Evolutionary conservation across 35 echinoderm and acorn worm species (phyloP), one percentile per base, ranked within the genome.

Genomic region (Apostichopus japonicus): DNA sequence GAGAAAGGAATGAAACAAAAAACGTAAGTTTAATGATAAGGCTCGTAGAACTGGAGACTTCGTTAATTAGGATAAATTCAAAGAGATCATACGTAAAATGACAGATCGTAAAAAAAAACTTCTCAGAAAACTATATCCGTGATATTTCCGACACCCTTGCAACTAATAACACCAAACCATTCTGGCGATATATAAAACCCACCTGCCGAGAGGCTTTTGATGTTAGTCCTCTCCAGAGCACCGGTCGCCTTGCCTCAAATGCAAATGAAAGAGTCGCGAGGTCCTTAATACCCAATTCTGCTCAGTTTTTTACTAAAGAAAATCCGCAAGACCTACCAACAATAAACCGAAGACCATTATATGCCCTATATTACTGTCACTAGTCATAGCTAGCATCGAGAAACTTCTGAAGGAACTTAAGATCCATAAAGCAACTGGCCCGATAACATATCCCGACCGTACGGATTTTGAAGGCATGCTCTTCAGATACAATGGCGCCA

Each of bases 171-270:
- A 56, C 83, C 44, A 87, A 79, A 88, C 90, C 94, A 15, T 71
- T 92, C 83, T 95, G 91, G 90, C 92, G 77, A 22, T 95, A 92
- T 77, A 92, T 95, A n/a, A 92, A 92, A 61, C 44, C 79, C 16
- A 92, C 57, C 17, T 61, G 84, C 77, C 90, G 87, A 54, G 72
- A 92, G 15, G 83, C 19, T 87, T 92, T 78, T 63, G 90, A 90
- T 55, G 83, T 95, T 21, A 84, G 79, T 15, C 59, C 70, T 25
- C 72, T 92, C 5, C 51, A 86, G 33, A 44, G 6, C 44, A 22
- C 55, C 79, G 56, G 27, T n/a, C 78, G 56, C 59, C 33, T 70
- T 89, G 72, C 91, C 55, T 58, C 84, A 54, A 61, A 10, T 7
- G 16, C 93, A 55, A 86, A 79, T 44, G 92, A 93, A 23, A 94